Evolutionary conservation across 2,797 vertebrate species (phyloP), one percentile per base, ranked within the genome.

Genomic region (Schizopygopsis malacanthus): DNA sequence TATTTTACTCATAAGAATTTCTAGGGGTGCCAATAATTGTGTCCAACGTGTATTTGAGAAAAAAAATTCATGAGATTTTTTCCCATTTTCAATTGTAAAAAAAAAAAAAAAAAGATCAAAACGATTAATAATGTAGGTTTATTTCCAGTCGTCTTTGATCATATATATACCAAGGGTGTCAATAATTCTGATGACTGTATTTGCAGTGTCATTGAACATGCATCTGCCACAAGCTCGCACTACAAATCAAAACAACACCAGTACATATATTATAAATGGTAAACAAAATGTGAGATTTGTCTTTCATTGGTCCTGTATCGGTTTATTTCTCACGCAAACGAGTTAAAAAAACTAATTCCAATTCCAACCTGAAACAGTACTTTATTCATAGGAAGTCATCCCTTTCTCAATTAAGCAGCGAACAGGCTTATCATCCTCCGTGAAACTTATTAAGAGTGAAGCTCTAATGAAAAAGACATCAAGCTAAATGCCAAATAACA

Each of bases 361-460:
- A n/a, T 43, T 56, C 11, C 67, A 85, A 70, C 63, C 20, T 75
- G 76, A 84, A 88, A 88, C 73, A 61, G 76, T 81, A 78, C 59
- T 88, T 90, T 88, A 88, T 90, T 90, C 18, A 86, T 50, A 80
- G 77, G 71, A 83, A 84, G 52, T 80, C 70, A 59, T 76, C 75
- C 69, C 63, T 52, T 50, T 83, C 67, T 75, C 73, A 84, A 65
- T 52, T 71, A 56, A 82, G 33, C 10, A n/a, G 75, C 71, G 73
- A 71, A 78, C 73, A 81, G 43, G 71, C 78, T 86, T 9, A 88
- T 69, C 63, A 61, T 84, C 75, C 76, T 71, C 76, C 25, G 72
- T 75, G 65, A 80, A 88, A 80, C 61, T 18, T 56, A 85, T 81
- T 87, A 43, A 89, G 89, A 33, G 33, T 33, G 85, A 87, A 71